Percentiles rank a stretch among this genome's conserved stretches.
These are phyloP conservation scores for Ruditapes philippinarum DNA, from an alignment of 1,140 invertebrate species.

Conservation along the genomic window DNA sequence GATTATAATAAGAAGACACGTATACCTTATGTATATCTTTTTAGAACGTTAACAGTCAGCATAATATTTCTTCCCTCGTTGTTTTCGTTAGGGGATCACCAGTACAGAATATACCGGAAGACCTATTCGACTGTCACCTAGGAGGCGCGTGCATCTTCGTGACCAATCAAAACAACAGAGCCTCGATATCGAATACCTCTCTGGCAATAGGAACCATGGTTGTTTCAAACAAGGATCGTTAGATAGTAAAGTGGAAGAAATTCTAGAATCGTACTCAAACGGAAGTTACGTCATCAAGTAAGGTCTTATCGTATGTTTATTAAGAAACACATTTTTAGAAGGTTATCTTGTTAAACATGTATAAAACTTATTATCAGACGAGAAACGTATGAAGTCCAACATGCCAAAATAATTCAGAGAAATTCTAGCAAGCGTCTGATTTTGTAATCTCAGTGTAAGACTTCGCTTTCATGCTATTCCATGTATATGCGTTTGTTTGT, in stretches of 20 bases:
- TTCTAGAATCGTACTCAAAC: constrained; percentile 78
- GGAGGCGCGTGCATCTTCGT: constrained; percentile 77
- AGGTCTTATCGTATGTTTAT: no score
- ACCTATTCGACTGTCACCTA: constrained; percentile 81
- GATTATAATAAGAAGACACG: no score
- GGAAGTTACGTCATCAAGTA: constrained; percentile 48
- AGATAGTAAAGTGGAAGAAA: constrained; percentile 86
- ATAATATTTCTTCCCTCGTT: no score
- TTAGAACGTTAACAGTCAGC: no score
- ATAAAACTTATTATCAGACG: not conserved
- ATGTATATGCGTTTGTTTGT: no score
- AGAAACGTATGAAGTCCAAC: not conserved
- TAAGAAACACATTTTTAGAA: no score
- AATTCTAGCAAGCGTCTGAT: not conserved
- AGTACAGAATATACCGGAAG: constrained; percentile 78
- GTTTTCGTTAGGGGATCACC: constrained; percentile 83
- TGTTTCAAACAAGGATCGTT: constrained; percentile 82
- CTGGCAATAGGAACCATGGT: constrained; percentile 35
- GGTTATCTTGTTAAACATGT: not conserved
- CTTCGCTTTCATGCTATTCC: no score
- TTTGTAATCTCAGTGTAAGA: no score
- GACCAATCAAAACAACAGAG: constrained; percentile 83
- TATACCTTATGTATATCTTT: no score
- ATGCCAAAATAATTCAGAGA: not conserved
- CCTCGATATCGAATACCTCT: constrained; percentile 76